Percentiles rank a stretch among this genome's conserved stretches.
Evolutionary conservation across 2,888 invertebrate genomes (phyloP).

Genomic region (Spisula subtruncata): DNA sequence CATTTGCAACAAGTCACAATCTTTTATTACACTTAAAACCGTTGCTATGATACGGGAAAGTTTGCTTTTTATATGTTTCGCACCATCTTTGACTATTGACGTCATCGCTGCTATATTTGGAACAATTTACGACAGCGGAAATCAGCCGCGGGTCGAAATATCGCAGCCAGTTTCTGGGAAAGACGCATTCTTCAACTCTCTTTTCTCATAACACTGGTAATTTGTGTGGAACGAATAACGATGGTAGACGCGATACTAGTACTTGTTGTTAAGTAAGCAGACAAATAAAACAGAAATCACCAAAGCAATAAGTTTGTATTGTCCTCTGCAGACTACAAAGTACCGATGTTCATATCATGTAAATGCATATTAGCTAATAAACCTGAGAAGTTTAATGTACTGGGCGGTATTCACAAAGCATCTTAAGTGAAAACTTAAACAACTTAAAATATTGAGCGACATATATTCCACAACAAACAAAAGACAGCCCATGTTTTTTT

Average conservation of each 20-base stretch:
- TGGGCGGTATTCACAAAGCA: too few relatives aligned
- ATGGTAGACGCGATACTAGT: neutral
- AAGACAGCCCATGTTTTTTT: too few relatives aligned
- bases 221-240: neutral
- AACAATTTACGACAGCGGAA: neutral
- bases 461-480: too few relatives aligned
- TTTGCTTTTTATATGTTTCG: constrained; percentile 11
- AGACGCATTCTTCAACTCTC: constrained; percentile 13
- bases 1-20: neutral
- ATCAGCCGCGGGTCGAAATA: constrained; percentile 26
- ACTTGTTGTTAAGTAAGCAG: too few relatives aligned
- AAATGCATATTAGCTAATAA: too few relatives aligned
- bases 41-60: constrained; percentile 15
- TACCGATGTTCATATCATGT: too few relatives aligned
- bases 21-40: neutral
- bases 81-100: constrained; percentile 24
- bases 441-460: too few relatives aligned
- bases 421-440: too few relatives aligned
- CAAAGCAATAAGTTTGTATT: too few relatives aligned
- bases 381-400: too few relatives aligned
- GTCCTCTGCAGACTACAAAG: too few relatives aligned
- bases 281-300: too few relatives aligned
- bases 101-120: constrained; percentile 4
- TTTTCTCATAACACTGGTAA: neutral
- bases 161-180: constrained; percentile 19